phyloP scores from a whole-genome alignment of 2,113 vertebrate genomes.

The Platichthys stellatus region DNA sequence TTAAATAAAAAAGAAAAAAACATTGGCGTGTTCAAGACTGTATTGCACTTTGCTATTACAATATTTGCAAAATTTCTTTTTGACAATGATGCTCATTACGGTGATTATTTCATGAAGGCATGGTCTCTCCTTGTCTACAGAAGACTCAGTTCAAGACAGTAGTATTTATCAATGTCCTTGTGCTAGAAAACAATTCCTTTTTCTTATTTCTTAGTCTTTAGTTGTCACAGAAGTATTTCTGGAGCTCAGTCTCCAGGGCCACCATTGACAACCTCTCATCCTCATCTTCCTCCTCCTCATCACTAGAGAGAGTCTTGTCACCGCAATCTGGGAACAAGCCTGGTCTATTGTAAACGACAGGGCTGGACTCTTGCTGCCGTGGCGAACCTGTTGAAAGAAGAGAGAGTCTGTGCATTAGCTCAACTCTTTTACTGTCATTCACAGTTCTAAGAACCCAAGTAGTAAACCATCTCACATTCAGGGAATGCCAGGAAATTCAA shows the following conservation, averaged over 20 bases:
- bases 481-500: too few species aligned
- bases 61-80: constrained; percentile 9
- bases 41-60: not conserved
- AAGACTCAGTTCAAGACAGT: not conserved
- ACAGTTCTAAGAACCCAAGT: not conserved
- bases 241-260: constrained; percentile 80
- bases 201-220: constrained; percentile 44
- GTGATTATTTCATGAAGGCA: not conserved
- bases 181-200: constrained; percentile 3
- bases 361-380: constrained; percentile 40
- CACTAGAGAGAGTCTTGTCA: constrained; percentile 71
- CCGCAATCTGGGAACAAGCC: constrained; percentile 41
- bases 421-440: not conserved
- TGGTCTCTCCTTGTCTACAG: not conserved
- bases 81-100: not conserved
- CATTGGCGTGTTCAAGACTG: not conserved
- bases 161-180: not conserved
- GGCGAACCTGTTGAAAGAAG: constrained; percentile 55
- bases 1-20: constrained; percentile 10
- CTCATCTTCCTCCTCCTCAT: constrained; percentile 75
- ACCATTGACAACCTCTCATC: constrained; percentile 77
- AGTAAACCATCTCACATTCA: not conserved
- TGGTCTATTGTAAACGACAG: not conserved
- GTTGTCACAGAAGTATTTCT: constrained; percentile 78
- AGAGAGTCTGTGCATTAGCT: not conserved